Conservation (phyloP, 2,888 invertebrate species). For the Parnassius mnemosyne region DNA sequence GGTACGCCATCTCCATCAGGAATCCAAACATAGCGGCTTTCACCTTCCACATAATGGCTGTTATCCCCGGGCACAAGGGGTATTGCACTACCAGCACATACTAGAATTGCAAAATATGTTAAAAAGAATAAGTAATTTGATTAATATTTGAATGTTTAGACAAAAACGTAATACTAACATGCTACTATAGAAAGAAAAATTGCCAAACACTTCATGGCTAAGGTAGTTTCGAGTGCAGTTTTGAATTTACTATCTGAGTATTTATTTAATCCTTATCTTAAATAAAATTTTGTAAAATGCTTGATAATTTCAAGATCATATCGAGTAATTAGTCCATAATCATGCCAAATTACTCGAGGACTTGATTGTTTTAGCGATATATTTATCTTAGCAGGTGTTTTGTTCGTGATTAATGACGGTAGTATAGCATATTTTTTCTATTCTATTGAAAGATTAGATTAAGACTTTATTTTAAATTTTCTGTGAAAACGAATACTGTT, state of each 20-base stretch:
- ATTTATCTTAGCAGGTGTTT: too few relatives aligned
- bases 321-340: background rate
- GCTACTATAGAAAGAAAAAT: constrained; percentile 38
- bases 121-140: background rate
- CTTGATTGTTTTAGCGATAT: too few relatives aligned
- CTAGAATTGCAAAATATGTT: constrained; percentile 28
- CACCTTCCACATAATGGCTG: constrained; percentile 55
- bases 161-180: constrained; percentile 36
- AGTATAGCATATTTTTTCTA: too few relatives aligned
- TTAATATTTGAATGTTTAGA: background rate
- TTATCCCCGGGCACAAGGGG: constrained; percentile 49
- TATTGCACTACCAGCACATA: constrained; percentile 42
- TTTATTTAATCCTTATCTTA: constrained; percentile 23
- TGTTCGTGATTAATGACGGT: too few relatives aligned
- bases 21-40: constrained; percentile 57
- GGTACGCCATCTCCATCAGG: constrained; percentile 52
- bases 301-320: background rate
- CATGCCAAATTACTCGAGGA: background rate
- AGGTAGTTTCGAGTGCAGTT: background rate
- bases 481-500: background rate
- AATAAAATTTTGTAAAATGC: background rate
- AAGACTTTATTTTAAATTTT: too few relatives aligned
- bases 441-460: too few relatives aligned
- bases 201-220: constrained; percentile 39
- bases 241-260: constrained; percentile 1